Evolutionary conservation across 2,113 vertebrate genomes (phyloP).

Genomic region (Leucoraja erinaceus): DNA sequence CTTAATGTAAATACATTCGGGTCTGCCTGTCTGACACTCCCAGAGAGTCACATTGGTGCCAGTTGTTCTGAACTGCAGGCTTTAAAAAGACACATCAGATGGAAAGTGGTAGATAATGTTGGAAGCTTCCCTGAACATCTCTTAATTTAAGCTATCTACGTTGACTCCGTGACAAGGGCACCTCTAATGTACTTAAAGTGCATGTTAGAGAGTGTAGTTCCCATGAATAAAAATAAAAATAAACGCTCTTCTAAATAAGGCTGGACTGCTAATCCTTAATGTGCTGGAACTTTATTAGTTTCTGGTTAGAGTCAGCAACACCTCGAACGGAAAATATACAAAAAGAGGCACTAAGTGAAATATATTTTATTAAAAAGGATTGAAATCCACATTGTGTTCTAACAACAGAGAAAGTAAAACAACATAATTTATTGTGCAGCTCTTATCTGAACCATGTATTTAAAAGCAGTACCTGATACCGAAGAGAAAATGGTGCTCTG

Average conservation of each 20-base stretch:
- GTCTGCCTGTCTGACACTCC: background rate
- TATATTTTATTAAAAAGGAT: background rate
- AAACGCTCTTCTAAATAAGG: background rate
- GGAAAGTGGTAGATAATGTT: background rate
- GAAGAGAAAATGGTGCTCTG: too few relatives aligned
- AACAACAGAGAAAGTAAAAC: background rate
- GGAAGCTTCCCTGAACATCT: background rate
- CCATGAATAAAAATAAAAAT: background rate
- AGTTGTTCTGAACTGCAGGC: background rate
- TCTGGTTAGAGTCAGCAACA: background rate
- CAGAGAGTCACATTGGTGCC: background rate
- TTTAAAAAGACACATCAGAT: background rate
- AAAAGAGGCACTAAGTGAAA: background rate
- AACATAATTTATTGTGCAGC: background rate
- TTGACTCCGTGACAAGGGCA: background rate
- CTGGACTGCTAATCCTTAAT: background rate
- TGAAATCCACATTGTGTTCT: background rate
- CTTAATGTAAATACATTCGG: background rate
- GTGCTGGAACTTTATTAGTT: background rate
- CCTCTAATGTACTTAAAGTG: background rate
- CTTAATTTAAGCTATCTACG: background rate
- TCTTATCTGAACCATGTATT: background rate
- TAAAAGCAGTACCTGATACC: background rate
- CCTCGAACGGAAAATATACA: background rate
- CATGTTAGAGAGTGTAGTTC: background rate